A percentile compares a stretch with the other conserved stretches of the same genome.
These are phyloP conservation scores for Lithobates sylvaticus DNA, from an alignment of 2,797 vertebrate species.

Conservation along the genomic window DNA sequence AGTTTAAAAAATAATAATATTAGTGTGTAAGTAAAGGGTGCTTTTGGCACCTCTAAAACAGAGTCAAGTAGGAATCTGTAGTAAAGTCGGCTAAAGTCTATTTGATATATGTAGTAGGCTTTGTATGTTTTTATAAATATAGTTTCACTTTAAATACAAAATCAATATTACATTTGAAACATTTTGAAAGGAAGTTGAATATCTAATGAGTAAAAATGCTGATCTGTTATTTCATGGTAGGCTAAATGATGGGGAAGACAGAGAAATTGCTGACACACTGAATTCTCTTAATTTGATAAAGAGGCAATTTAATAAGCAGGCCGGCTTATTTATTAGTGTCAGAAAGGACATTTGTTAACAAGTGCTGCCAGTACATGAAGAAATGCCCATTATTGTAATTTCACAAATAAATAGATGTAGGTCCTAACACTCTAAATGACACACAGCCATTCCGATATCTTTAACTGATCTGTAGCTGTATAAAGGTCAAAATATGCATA, in stretches of 20 bases:
- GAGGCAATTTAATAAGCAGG: slow-evolving; percentile 7
- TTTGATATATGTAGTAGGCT: neutral
- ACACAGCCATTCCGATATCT: neutral
- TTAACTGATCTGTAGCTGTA: neutral
- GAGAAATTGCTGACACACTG: slow-evolving; percentile 43
- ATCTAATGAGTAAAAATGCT: slow-evolving; percentile 20
- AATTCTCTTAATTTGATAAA: slow-evolving; percentile 22
- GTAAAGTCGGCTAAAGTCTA: neutral
- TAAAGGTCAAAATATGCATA: neutral
- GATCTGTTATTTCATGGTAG: slow-evolving; percentile 27
- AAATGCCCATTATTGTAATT: neutral
- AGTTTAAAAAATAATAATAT: no score
- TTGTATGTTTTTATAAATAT: neutral
- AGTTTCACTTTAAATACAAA: neutral
- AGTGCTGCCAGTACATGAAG: neutral
- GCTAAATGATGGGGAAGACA: slow-evolving; percentile 18
- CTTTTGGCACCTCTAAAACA: no score
- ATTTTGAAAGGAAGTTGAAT: neutral
- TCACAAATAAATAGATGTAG: neutral
- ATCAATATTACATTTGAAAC: neutral
- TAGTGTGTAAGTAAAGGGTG: no score
- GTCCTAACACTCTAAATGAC: no score
- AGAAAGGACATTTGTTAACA: slow-evolving; percentile 13
- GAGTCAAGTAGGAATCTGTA: neutral
- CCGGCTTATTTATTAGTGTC: slow-evolving; percentile 21